These are phyloP conservation scores for Halisarca cf. caerulea DNA, from an alignment of 37 sponge, comb jelly and placozoan genomes.

Conservation along the genomic window DNA sequence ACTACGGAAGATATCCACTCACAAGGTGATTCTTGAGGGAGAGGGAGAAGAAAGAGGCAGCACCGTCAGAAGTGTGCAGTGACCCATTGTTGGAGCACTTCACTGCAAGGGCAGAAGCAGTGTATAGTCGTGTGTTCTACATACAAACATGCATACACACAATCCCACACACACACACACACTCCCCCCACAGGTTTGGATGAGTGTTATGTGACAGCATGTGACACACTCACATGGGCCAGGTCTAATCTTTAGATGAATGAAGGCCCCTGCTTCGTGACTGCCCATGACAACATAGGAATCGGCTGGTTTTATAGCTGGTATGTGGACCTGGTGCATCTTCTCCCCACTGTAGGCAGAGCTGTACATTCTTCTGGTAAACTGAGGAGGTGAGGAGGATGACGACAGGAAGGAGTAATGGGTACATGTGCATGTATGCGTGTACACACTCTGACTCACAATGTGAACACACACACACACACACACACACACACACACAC, in stretches of 20 bases:
- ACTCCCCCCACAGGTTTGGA: background rate
- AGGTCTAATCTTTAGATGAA: slow-evolving; percentile 66
- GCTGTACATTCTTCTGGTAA: slow-evolving; percentile 59
- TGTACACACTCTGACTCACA: background rate
- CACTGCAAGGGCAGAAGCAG: background rate
- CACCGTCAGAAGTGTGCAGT: slow-evolving; percentile 46
- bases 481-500: background rate
- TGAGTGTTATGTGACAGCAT: background rate
- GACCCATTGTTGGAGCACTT: slow-evolving; percentile 17
- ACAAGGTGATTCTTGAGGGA: slow-evolving; percentile 61
- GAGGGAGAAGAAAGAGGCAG: slow-evolving; percentile 46
- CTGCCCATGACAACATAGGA: slow-evolving; percentile 58
- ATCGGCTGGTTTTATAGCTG: slow-evolving; percentile 39
- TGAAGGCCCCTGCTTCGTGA: slow-evolving; percentile 77
- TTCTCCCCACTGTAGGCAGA: slow-evolving; percentile 19
- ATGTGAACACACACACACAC: background rate
- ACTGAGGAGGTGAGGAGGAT: background rate
- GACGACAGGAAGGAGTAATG: background rate
- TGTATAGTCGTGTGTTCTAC: background rate
- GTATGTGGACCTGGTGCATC: slow-evolving; percentile 66
- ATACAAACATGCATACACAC: no score
- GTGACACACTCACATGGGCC: no score
- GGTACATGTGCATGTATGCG: background rate
- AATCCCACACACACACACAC: slow-evolving; percentile 3
- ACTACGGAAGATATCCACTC: background rate